These are phyloP conservation scores for Eriosoma lanigerum DNA, from an alignment of 1,140 invertebrate species.

Conservation along the genomic window DNA sequence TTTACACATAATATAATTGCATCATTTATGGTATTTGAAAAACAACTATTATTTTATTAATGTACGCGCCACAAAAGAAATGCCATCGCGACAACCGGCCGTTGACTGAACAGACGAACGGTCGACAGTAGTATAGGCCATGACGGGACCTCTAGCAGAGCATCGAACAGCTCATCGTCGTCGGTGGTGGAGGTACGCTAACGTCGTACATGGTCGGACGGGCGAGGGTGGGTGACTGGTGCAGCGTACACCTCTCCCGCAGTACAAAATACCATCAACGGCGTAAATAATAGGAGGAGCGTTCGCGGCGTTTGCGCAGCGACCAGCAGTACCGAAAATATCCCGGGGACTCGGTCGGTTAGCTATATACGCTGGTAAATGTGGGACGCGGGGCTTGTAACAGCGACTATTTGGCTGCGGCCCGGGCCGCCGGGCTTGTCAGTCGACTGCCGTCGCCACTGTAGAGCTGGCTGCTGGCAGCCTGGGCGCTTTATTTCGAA, in stretches of 20 bases:
- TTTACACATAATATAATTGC: background rate
- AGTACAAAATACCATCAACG: background rate
- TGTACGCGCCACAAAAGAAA: background rate
- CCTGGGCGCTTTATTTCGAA: background rate
- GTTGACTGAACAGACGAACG: conserved; percentile 12
- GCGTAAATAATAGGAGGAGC: background rate
- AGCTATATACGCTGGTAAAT: too few species aligned
- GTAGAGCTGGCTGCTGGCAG: conserved; percentile 21
- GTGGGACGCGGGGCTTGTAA: conserved; percentile 2
- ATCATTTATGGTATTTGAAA: background rate
- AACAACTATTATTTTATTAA: background rate
- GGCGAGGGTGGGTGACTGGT: conserved; percentile 14
- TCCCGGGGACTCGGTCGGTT: conserved; percentile 20
- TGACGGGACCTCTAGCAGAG: background rate
- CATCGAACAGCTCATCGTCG: background rate
- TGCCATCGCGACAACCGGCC: conserved; percentile 5
- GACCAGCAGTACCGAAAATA: conserved; percentile 18
- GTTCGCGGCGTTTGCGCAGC: conserved; percentile 20
- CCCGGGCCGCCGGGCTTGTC: conserved; percentile 21
- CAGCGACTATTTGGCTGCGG: background rate
- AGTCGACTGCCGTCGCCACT: background rate
- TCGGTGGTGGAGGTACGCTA: background rate
- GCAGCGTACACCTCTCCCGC: conserved; percentile 4
- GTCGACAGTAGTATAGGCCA: background rate
- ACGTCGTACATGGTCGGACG: background rate